A percentile compares a stretch with the other conserved stretches of the same genome.
These are phyloP conservation scores for Drosophila melanosoma DNA, from an alignment of 2,888 invertebrate genomes.

Conservation along the genomic window DNA sequence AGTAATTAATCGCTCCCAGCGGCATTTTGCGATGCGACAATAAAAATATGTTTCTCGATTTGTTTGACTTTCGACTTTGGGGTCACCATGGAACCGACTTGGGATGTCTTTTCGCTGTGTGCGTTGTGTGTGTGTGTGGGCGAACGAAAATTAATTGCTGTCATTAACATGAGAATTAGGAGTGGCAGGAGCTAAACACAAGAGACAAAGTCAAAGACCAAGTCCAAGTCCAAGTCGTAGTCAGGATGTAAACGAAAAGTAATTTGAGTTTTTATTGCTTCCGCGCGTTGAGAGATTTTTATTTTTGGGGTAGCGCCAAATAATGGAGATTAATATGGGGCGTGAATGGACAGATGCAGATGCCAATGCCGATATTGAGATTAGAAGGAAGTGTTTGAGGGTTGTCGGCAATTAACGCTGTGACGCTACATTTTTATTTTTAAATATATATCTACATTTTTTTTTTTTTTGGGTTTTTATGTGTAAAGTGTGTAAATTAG, in stretches of 20 bases:
- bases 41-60: conserved; percentile 77
- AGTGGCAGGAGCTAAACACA: conserved; percentile 18
- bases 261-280: conserved; percentile 79
- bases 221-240: conserved; percentile 23
- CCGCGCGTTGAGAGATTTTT: conserved; percentile 49
- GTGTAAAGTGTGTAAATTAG: conserved; percentile 75
- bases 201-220: conserved; percentile 3
- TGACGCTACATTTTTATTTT: conserved; percentile 64
- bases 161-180: conserved; percentile 72
- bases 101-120: neutral
- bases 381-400: conserved; percentile 15
- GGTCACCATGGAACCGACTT: conserved; percentile 29
- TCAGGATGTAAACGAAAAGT: conserved; percentile 77
- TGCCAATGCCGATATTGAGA: conserved; percentile 10
- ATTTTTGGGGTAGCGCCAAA: conserved; percentile 33
- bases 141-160: conserved; percentile 73
- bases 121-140: conserved; percentile 34
- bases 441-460: neutral
- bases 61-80: conserved; percentile 64
- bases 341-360: conserved; percentile 58
- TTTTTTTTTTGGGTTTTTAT: conserved; percentile 15
- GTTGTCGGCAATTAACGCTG: conserved; percentile 67
- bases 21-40: conserved; percentile 67
- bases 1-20: conserved; percentile 82
- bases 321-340: conserved; percentile 77